Percentiles rank a stretch among this genome's conserved stretches.
phyloP scores from a whole-genome alignment of 2,113 vertebrate genomes.

The Gobiocypris rarus region DNA sequence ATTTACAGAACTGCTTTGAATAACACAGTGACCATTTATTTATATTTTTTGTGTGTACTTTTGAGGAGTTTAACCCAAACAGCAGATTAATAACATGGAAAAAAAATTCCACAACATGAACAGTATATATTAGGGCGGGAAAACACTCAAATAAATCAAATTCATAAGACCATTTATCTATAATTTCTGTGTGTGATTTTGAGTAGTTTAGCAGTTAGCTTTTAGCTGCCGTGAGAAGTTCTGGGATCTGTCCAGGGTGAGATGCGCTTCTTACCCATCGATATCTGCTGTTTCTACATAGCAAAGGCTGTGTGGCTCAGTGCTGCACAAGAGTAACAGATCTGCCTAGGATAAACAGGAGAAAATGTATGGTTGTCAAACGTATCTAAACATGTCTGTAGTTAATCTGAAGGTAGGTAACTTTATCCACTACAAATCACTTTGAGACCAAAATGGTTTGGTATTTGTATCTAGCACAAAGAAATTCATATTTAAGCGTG shows the following conservation, averaged over 20 bases:
- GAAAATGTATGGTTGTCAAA: background rate
- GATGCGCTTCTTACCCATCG: slow-evolving; percentile 81
- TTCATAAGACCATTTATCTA: too few species aligned
- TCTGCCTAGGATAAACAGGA: slow-evolving; percentile 76
- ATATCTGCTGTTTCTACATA: slow-evolving; percentile 93
- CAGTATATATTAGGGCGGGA: too few species aligned
- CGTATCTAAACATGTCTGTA: background rate
- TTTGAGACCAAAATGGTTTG: background rate
- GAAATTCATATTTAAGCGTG: background rate
- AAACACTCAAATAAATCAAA: too few species aligned
- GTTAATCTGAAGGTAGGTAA: background rate
- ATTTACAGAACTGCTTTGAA: background rate
- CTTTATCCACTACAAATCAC: background rate
- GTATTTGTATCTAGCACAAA: background rate
- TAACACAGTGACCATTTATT: background rate
- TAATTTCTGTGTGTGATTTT: too few species aligned
- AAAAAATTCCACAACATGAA: too few species aligned
- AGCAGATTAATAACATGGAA: too few species aligned
- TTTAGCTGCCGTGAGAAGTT: slow-evolving; percentile 2
- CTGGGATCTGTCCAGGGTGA: background rate
- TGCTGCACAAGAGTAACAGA: slow-evolving; percentile 86
- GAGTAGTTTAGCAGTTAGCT: background rate
- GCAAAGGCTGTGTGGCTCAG: slow-evolving; percentile 92
- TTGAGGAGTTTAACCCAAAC: too few species aligned
- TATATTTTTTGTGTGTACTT: background rate